Base-by-base conservation (phyloP, 2,888 invertebrate genomes). In the Helicoverpa assulta region DNA sequence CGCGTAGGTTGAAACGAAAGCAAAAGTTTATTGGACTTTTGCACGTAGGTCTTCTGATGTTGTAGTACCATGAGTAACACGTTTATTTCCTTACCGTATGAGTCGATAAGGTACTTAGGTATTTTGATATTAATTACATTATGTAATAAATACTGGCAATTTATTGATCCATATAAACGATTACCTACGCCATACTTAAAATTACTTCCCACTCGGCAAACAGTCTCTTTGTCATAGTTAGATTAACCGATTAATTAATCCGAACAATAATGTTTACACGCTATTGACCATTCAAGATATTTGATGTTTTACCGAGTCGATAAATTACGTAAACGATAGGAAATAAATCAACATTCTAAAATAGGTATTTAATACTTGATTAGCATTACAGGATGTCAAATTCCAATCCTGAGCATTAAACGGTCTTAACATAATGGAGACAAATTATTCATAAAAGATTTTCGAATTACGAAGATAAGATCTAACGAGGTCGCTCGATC, bases 361-460 rank as follows among this genome's bases (percentile, higher is more conserved):
- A 69, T 74, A 70, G 70, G 75, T 72, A 75, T 79, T 81, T 69
- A 78, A 80, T 77, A 78, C 62, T 71, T 76, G 69, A 81, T 78
- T 75, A 76, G 68, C 75, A 80, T 80, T 85, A 83, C 78, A 81
- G 82, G 85, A 81, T 81, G 78, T 84, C 76, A 78, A 73, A 68
- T 71, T 73, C 68, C 62, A 80, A 57, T 73, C 78, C 73, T 78
- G 67, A 70, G 73, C 61, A 57, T 79, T 73, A 65, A 78, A 80
- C 69, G 79, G 72, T 78, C 71, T 78, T 79, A 86, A 87, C 82
- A 81, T 83, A 84, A 81, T 82, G 71, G 82, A 87, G 88, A 87
- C 86, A 88, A 85, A 87, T 88, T 87, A 88, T 89, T 87, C 83
- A 81, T 83, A 85, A 86, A 82, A 85, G 78, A 87, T 88, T 89